Base-by-base conservation (phyloP, 2,113 vertebrate species). In the Regulus satrapa region DNA sequence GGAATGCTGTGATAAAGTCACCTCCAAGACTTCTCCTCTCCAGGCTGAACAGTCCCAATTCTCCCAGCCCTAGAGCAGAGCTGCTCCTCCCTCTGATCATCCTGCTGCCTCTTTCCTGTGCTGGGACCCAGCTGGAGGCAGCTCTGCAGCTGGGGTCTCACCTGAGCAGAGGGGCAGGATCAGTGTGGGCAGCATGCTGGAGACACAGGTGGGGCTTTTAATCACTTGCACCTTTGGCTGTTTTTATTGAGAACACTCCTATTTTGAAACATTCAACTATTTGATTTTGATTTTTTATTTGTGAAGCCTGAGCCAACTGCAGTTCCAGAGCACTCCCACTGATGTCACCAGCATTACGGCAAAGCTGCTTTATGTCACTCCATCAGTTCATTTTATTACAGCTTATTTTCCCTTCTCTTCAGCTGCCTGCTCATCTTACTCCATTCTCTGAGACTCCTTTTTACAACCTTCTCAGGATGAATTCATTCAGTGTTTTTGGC, bases 271-370 rank as follows among this genome's bases (percentile, higher is more conserved):
- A 36, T 49, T 69, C 26, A 52, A 0, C 19, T 62, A 2, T 79
- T 76, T 61, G 10, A 10, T n/a, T 66, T 38, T 18, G 2, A 12
- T 59, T 55, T 64, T 58, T 55, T 5, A 2, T 61, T n/a, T 66
- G 56, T 17, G 41, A 58, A 71, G 58, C 58, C 46, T 6, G 49
- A 55, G 21, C 21, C 51, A 28, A 6, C 24, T 94, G 85, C 89
- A 93, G 74, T 95, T 88, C 88, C 86, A n/a, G 58, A 49, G 77
- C 73, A 10, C 62, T 81, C 85, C 84, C 77, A 55, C 40, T 46
- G 89, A 74, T 96, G 92, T 92, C 85, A 58, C 51, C 85, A 91
- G 91, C 71, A 71, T 41, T 85, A 51, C 69, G 66, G 76, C 48
- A 4, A 17, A 81, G 38, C 71, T 73, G 52, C 85, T 76, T 43